Evolutionary conservation across 2,888 invertebrate genomes (phyloP).

Genomic region (Diachrysia chrysitis): DNA sequence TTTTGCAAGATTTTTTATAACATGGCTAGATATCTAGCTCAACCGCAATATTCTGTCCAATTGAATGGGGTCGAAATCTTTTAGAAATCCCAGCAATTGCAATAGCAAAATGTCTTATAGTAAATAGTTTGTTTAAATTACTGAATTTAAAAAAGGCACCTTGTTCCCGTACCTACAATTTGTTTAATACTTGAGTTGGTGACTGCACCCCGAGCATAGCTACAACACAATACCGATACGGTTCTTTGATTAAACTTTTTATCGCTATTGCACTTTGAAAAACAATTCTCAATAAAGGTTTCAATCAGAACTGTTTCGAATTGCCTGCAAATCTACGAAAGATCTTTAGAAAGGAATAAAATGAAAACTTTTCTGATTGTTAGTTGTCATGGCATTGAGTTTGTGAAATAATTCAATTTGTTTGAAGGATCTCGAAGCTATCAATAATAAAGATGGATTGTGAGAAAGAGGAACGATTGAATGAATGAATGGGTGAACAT

Average conservation of each 20-base stretch:
- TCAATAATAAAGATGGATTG: not conserved
- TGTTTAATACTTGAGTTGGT: not conserved
- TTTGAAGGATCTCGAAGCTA: not conserved
- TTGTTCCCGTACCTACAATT: not conserved
- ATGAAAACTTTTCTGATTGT: not conserved
- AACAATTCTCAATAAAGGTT: slow-evolving; percentile 1
- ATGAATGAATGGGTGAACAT: not conserved
- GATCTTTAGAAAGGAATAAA: not conserved
- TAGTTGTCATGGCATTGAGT: not conserved
- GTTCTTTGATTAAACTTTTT: not conserved
- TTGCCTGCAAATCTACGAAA: not conserved
- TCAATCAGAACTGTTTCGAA: not conserved
- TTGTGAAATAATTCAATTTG: not conserved
- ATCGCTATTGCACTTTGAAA: slow-evolving; percentile 4
- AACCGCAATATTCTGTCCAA: too few species aligned
- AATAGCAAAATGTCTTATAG: too few species aligned
- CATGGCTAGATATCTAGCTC: too few species aligned
- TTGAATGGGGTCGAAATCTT: too few species aligned
- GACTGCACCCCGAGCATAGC: not conserved
- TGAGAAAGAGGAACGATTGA: not conserved
- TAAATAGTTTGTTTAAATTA: too few species aligned
- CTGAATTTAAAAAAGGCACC: too few species aligned
- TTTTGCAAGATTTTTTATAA: too few species aligned
- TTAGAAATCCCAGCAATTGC: too few species aligned
- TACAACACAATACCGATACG: not conserved